Base-by-base conservation (phyloP, 1,140 invertebrate species). In the Zaprionus camerounensis region DNA sequence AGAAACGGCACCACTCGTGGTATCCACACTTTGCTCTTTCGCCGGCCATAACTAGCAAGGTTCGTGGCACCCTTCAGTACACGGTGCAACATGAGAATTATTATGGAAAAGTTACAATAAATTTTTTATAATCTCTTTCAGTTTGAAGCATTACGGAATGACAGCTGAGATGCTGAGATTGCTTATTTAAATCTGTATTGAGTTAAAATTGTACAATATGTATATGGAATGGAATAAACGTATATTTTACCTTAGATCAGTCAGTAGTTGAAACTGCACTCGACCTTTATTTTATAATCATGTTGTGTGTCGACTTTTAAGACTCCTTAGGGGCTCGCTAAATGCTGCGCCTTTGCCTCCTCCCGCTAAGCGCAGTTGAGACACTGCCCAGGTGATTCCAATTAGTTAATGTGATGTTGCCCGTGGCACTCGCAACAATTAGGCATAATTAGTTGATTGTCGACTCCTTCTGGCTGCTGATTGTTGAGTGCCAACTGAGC, bases 391-490 rank as follows among this genome's bases (percentile, higher is more conserved):
- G 57, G 34, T 41, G 11, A 53, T 20, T 41, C 55, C 36, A 61
- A 76, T 76, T 71, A 76, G 73, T 53, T 66, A 76, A 76, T 76
- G 68, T 53, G 36, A 24, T 31, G 55, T 3, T 31, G 73, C 73
- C 68, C 55, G 7, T 13, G 73, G 73, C 73, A 46, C 31, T 58
- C n/a, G 28, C 46, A 62, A 64, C 71, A 75, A 76, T 76, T 76
- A 76, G 62, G 62, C 68, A 34, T 76, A 76, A 76, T 76, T 71
- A 72, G 73, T 56, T 53, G 58, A 56, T 66, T 57, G 49, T 41
- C 34, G 53, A 13, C 22, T 56, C 17, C 41, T 17, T 46, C 46
- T 51, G 20, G 46, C 46, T 13, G 17, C 26, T 51, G 58, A 24
- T 31, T 34, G 58, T 12, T 36, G 31, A 12, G 55, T 56, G 51